phyloP scores from a whole-genome alignment of 1,140 invertebrate genomes.

The Acarapis woodi region DNA sequence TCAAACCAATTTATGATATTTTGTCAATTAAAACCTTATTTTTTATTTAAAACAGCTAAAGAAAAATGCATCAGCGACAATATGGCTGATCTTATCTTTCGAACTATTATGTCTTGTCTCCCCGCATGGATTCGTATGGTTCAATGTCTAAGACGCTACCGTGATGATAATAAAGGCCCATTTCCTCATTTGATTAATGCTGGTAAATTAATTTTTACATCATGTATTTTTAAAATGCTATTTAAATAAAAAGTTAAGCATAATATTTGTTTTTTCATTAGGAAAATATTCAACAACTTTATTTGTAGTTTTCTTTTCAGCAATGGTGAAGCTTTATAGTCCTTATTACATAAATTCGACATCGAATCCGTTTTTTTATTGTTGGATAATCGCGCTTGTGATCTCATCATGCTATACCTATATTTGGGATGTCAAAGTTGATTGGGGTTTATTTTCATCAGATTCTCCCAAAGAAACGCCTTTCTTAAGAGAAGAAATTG shows the following conservation, averaged over 20 bases:
- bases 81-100: slow-evolving; percentile 17
- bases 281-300: slow-evolving; percentile 97
- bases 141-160: slow-evolving; percentile 78
- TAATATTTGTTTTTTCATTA: no score
- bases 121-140: slow-evolving; percentile 94
- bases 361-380: slow-evolving; percentile 42
- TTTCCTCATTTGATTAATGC: slow-evolving; percentile 53
- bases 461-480: slow-evolving; percentile 16
- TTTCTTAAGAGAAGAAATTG: slow-evolving; percentile 30
- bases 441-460: slow-evolving; percentile 85
- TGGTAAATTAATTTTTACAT: no score
- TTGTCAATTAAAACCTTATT: slow-evolving; percentile 1
- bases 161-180: slow-evolving; percentile 21
- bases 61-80: slow-evolving; percentile 16
- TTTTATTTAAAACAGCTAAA: slow-evolving; percentile 15
- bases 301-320: slow-evolving; percentile 61
- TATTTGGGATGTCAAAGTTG: slow-evolving; percentile 89
- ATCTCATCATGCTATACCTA: slow-evolving; percentile 55
- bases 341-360: slow-evolving; percentile 4
- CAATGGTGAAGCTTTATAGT: slow-evolving; percentile 32
- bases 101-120: slow-evolving; percentile 55
- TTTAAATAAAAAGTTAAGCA: no score
- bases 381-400: slow-evolving; percentile 41
- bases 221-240: no score
- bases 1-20: no score